Conservation (phyloP, 2,888 invertebrate species). For the Lagria hirta region DNA sequence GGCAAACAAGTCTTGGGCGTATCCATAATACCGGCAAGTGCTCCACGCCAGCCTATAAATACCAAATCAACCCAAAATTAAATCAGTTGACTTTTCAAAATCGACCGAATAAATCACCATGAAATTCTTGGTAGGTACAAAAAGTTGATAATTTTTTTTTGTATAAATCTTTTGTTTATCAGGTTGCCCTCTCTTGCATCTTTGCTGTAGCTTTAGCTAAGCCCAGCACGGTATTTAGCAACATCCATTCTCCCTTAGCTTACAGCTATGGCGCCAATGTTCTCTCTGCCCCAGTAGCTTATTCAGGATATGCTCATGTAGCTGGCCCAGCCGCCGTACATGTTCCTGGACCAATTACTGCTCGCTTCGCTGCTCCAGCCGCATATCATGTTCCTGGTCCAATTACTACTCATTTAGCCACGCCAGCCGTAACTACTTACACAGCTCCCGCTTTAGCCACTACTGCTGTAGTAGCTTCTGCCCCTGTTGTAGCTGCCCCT, state of each 20-base stretch:
- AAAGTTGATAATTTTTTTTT: too few relatives aligned
- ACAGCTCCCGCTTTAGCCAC: slow-evolving; percentile 37
- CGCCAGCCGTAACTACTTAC: too few relatives aligned
- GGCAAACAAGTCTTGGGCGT: slow-evolving; percentile 21
- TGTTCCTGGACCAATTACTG: too few relatives aligned
- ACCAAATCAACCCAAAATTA: slow-evolving; percentile 6
- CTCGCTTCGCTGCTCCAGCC: too few relatives aligned
- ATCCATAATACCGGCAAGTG: slow-evolving; percentile 10
- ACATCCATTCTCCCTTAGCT: slow-evolving; percentile 39
- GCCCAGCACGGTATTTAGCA: slow-evolving; percentile 52
- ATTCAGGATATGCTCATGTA: too few relatives aligned
- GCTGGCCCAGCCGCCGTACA: too few relatives aligned
- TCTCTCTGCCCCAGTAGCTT: slow-evolving; percentile 35
- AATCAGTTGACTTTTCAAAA: slow-evolving; percentile 32
- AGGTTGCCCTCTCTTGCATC: slow-evolving; percentile 62
- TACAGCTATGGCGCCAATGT: slow-evolving; percentile 33
- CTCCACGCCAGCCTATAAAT: slow-evolving; percentile 18
- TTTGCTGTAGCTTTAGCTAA: slow-evolving; percentile 46
- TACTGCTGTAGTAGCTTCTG: slow-evolving; percentile 16
- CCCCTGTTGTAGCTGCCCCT: slow-evolving; percentile 23
- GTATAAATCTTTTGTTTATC: slow-evolving; percentile 35
- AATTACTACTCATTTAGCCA: too few relatives aligned
- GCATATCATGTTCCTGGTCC: too few relatives aligned
- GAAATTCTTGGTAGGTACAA: slow-evolving; percentile 46
- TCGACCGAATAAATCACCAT: slow-evolving; percentile 38